Conservation (phyloP, 2,797 vertebrate genomes). For the Spizella passerina region DNA sequence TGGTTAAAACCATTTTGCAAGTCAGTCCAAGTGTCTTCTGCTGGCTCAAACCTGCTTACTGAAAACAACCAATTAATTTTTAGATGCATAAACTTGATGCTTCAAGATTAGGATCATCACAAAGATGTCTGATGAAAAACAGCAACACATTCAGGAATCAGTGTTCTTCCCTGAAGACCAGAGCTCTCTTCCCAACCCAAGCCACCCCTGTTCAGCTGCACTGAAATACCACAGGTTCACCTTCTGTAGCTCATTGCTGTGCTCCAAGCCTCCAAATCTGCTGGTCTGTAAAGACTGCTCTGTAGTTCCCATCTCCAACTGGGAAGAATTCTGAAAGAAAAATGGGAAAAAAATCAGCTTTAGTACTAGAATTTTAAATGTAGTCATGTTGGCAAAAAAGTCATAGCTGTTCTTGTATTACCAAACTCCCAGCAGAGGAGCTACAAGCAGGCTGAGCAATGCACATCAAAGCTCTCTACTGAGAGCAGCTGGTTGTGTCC, state of each 20-base stretch:
- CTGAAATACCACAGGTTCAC: constrained; percentile 60
- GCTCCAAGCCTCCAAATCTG: constrained; percentile 71
- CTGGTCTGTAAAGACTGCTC: constrained; percentile 49
- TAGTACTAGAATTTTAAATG: background rate
- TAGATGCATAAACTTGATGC: background rate
- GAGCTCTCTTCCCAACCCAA: background rate
- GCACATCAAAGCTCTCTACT: background rate
- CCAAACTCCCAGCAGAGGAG: background rate
- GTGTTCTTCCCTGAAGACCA: rapidly evolving
- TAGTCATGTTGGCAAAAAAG: rapidly evolving
- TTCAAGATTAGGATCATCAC: background rate
- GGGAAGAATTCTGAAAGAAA: constrained; percentile 77
- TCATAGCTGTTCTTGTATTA: background rate
- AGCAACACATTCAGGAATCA: background rate
- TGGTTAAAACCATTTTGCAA: background rate
- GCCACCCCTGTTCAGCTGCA: background rate
- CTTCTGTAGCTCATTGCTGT: constrained; percentile 80
- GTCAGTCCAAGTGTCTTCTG: background rate
- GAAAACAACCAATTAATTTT: rapidly evolving
- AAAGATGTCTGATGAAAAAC: background rate
- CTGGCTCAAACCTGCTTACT: background rate
- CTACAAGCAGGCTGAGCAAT: background rate
- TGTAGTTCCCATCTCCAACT: constrained; percentile 58
- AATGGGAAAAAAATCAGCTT: background rate
- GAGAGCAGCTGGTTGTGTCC: background rate